These are phyloP conservation scores for Drosophila varians DNA, from an alignment of 1,140 invertebrate species.

Conservation along the genomic window DNA sequence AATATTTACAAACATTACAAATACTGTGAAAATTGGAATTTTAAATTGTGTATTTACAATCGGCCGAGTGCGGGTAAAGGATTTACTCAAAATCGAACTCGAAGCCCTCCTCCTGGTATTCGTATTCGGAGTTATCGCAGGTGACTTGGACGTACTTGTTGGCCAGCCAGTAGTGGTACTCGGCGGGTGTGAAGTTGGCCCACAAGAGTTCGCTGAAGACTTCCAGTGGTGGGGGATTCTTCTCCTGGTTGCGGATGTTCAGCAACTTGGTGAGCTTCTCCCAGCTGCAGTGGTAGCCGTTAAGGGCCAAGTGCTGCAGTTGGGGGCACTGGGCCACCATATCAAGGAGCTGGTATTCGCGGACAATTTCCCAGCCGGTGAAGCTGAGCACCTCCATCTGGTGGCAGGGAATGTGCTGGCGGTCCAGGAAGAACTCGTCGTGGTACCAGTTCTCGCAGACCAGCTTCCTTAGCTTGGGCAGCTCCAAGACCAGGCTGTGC, in stretches of 20 bases:
- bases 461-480: constrained; percentile 56
- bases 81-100: constrained; percentile 59
- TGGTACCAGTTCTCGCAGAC: constrained; percentile 69
- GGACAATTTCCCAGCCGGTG: constrained; percentile 62
- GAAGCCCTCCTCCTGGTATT: constrained; percentile 70
- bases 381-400: constrained; percentile 69
- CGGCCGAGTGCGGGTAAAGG: no score
- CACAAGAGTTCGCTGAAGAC: constrained; percentile 65
- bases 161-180: constrained; percentile 46
- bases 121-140: constrained; percentile 54
- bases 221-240: constrained; percentile 35
- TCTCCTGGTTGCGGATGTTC: constrained; percentile 44
- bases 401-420: constrained; percentile 56
- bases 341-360: constrained; percentile 52
- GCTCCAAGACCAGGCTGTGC: constrained; percentile 50
- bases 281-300: constrained; percentile 55
- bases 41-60: constrained; percentile 49
- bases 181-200: constrained; percentile 42
- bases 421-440: constrained; percentile 65
- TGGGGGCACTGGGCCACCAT: constrained; percentile 53
- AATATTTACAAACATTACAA: constrained; percentile 37
- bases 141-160: constrained; percentile 63
- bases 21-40: constrained; percentile 12
- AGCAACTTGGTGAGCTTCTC: constrained; percentile 55
- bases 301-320: constrained; percentile 46